Base-by-base conservation (phyloP, 2,797 vertebrate species). In the Enteromius paludinosus region DNA sequence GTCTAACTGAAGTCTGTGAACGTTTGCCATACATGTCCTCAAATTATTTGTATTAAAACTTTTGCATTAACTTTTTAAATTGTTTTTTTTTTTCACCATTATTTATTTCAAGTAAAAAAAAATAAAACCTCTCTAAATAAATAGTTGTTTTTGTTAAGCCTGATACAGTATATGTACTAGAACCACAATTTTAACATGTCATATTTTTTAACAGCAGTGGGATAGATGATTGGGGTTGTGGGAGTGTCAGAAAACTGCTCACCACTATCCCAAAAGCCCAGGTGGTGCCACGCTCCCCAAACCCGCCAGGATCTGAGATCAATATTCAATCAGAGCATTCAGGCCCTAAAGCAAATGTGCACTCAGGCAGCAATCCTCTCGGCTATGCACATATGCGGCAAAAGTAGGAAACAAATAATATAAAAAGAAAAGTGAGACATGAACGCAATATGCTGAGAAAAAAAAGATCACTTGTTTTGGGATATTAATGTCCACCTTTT, bases 301-400 rank as follows among this genome's bases (percentile, higher is more conserved):
- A 91, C 88, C 87, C 23, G 7, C 73, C 38, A 52, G 23, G 89
- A 92, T 89, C 81, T 59, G 54, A 45, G 87, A 94, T 94, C 93
- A 87, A 94, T 93, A 93, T 88, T 89, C 90, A 90, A 93, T 93
- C 90, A 93, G 90, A 91, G 82, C 82, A 15, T 82, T 87, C 76
- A 86, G 79, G 75, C 74, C 85, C 83, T 84, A 85, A 49, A 85
- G 87, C 88, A 85, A 83, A 87, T 86, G 87, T 86, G 84, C 69
- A 49, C 71, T 61, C 70, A 49, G 49, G 41, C 71, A 62, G 43
- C 30, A 56, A 17, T 74, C 72, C 56, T 75, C 38, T 45, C n/a
- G 49, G 20, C 17, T 15, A 47, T 62, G 38, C 47, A 49, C 6
- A 72, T 18, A 78, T 33, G 45, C 30, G 30, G 72, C 38, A 52